Conservation (phyloP, 2,888 invertebrate species). For the Tethea ocularis region DNA sequence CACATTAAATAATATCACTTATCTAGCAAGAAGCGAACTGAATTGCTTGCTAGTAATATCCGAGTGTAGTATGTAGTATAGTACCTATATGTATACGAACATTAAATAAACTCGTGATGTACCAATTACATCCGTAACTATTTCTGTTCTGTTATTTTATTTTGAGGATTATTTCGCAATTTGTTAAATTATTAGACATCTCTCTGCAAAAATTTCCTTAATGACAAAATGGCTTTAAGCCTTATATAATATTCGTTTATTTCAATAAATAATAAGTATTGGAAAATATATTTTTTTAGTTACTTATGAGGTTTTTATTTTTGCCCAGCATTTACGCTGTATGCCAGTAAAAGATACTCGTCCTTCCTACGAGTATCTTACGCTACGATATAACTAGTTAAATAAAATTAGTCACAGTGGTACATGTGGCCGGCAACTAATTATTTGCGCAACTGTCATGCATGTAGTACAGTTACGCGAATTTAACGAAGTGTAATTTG, state of each 20-base stretch:
- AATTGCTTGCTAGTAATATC: neutral
- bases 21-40: neutral
- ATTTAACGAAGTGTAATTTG: constrained; percentile 44
- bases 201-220: too few species aligned
- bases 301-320: neutral
- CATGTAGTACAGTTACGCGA: constrained; percentile 38
- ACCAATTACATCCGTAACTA: neutral
- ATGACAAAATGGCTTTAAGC: too few species aligned
- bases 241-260: too few species aligned
- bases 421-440: constrained; percentile 7
- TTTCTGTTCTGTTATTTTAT: too few species aligned
- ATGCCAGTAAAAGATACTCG: too few species aligned
- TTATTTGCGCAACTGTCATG: constrained; percentile 22
- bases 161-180: too few species aligned
- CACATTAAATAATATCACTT: constrained; percentile 15
- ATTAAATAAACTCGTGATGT: neutral
- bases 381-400: too few species aligned
- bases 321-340: too few species aligned
- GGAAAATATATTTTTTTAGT: too few species aligned
- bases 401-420: neutral
- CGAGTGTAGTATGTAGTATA: neutral
- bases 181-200: too few species aligned
- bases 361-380: too few species aligned
- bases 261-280: too few species aligned
- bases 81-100: neutral